Evolutionary conservation across 64 coral and sea anemone genomes (phyloP).

Genomic region (Montipora foliosa): DNA sequence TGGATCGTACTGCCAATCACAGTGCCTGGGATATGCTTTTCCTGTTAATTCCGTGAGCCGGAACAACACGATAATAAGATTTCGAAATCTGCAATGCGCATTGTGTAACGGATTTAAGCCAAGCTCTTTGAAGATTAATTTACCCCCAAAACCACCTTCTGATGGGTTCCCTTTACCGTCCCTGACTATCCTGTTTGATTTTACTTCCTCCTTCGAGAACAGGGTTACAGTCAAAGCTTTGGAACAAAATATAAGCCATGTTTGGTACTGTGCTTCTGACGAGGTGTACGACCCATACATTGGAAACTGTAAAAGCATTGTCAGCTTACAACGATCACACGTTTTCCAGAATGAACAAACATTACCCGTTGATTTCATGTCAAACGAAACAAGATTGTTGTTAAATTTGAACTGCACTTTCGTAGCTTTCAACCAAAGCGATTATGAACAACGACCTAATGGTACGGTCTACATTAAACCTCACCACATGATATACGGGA

Average conservation of each 20-base stretch:
- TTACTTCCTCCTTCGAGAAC: background rate
- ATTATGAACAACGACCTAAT: background rate
- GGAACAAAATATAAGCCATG: background rate
- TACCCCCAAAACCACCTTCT: background rate
- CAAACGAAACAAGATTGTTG: background rate
- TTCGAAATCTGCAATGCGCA: slow-evolving; percentile 28
- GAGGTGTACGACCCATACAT: background rate
- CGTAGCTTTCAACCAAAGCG: slow-evolving; percentile 6
- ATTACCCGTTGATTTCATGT: too few species aligned
- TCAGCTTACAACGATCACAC: too few species aligned
- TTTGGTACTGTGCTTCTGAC: background rate
- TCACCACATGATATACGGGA: slow-evolving; percentile 4
- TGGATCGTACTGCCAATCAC: too few species aligned
- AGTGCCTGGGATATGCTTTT: slow-evolving; percentile 23
- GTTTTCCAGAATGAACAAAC: background rate
- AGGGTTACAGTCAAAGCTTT: background rate
- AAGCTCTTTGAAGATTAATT: background rate
- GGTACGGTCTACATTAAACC: slow-evolving; percentile 1
- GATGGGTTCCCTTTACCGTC: background rate
- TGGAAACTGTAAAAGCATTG: too few species aligned
- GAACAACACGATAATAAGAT: background rate
- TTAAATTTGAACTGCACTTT: background rate
- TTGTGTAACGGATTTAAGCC: slow-evolving; percentile 6
- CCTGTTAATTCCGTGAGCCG: background rate
- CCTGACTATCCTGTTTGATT: too few species aligned